A percentile compares a stretch with the other conserved stretches of the same genome.
Conservation (phyloP, 2,797 vertebrate genomes). For the Telmatherina bonti region DNA sequence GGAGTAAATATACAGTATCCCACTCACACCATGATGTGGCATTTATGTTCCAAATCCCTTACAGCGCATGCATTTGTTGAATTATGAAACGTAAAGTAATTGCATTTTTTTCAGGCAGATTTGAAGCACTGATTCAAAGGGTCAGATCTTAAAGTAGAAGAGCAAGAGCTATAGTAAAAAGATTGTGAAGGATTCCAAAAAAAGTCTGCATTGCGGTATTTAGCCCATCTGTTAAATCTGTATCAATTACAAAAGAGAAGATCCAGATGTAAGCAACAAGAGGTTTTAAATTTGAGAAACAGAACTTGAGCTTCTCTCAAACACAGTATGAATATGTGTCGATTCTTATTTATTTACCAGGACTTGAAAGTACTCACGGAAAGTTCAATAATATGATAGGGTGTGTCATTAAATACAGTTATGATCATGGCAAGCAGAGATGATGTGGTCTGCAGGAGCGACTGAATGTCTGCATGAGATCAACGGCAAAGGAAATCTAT, state of each 20-base stretch:
- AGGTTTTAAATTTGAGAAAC: constrained; percentile 12
- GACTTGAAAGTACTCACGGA: constrained; percentile 15
- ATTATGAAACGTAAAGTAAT: neutral
- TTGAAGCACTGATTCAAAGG: neutral
- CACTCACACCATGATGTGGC: constrained; percentile 41
- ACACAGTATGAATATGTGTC: neutral
- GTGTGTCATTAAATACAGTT: constrained; percentile 27
- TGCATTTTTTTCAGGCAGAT: neutral
- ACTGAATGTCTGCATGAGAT: constrained; percentile 42
- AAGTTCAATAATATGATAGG: constrained; percentile 21
- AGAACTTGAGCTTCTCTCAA: neutral
- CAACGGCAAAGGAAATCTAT: constrained; percentile 22
- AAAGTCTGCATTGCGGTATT: neutral
- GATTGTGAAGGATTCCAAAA: neutral
- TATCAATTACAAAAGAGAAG: neutral
- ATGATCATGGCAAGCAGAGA: constrained; percentile 21
- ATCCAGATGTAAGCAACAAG: constrained; percentile 3
- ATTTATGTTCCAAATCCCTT: constrained; percentile 24
- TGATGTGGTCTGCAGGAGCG: constrained; percentile 35
- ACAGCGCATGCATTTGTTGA: constrained; percentile 8
- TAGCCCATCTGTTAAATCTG: constrained; percentile 8
- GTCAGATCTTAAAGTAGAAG: neutral
- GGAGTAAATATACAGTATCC: constrained; percentile 56
- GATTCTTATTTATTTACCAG: neutral
- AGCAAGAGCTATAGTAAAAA: neutral